Evolutionary conservation across 2,888 invertebrate genomes (phyloP).

Genomic region (Drosophila vallismaia): DNA sequence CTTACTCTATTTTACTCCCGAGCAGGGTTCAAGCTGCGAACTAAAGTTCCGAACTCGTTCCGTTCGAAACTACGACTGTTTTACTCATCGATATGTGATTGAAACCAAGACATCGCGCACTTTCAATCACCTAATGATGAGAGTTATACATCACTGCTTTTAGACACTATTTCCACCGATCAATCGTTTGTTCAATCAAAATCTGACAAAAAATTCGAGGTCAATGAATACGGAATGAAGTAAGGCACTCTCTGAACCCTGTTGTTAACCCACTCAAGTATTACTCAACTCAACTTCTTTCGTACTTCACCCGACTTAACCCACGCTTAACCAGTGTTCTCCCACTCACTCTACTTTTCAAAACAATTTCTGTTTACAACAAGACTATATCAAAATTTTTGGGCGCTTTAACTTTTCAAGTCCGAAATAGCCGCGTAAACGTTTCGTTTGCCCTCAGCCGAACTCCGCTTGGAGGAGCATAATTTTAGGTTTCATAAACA

Average conservation of each 20-base stretch:
- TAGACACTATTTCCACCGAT: slow-evolving; percentile 37
- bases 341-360: slow-evolving; percentile 74
- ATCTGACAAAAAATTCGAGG: slow-evolving; percentile 48
- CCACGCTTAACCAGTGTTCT: slow-evolving; percentile 82
- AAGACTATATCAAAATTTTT: slow-evolving; percentile 58
- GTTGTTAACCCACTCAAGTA: slow-evolving; percentile 34
- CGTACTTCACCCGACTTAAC: slow-evolving; percentile 39
- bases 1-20: slow-evolving; percentile 52
- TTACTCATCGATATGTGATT: slow-evolving; percentile 61
- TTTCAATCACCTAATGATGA: slow-evolving; percentile 61
- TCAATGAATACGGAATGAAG: slow-evolving; percentile 69
- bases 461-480: slow-evolving; percentile 34
- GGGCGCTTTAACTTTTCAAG: slow-evolving; percentile 83
- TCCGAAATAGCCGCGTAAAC: slow-evolving; percentile 83
- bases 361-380: slow-evolving; percentile 43
- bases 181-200: slow-evolving; percentile 16
- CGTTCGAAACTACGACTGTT: slow-evolving; percentile 73
- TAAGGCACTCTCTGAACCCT: slow-evolving; percentile 67
- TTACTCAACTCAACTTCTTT: slow-evolving; percentile 51
- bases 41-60: slow-evolving; percentile 76
- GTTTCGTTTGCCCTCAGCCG: slow-evolving; percentile 74
- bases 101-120: slow-evolving; percentile 23
- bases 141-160: slow-evolving; percentile 61
- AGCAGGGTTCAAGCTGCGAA: slow-evolving; percentile 75
- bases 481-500: background rate